These are phyloP conservation scores for Lithophane leautieri DNA, from an alignment of 2,888 invertebrate genomes.

Conservation along the genomic window DNA sequence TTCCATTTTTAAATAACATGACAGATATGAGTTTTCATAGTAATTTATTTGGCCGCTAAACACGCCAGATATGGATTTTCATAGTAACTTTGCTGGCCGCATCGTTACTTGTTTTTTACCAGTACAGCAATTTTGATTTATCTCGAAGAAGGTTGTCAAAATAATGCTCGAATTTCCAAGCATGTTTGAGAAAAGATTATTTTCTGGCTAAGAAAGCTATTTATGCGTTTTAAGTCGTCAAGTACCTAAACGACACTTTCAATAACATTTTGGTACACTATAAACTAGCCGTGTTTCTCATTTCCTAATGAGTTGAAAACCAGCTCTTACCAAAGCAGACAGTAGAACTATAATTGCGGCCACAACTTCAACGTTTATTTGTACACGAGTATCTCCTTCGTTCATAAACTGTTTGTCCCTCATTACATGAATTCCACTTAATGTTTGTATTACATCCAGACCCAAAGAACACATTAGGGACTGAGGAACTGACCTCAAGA, in stretches of 20 bases:
- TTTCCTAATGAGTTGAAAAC: conserved; percentile 15
- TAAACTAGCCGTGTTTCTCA: background rate
- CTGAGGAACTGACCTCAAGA: conserved; percentile 32
- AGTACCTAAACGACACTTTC: background rate
- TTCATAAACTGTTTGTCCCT: conserved; percentile 32
- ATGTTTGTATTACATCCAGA: conserved; percentile 35
- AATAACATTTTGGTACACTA: background rate
- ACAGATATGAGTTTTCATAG: too few relatives aligned
- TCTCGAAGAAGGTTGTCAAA: too few relatives aligned
- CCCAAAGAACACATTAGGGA: conserved; percentile 40
- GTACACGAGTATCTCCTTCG: background rate
- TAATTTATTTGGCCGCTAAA: too few relatives aligned
- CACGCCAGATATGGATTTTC: too few relatives aligned
- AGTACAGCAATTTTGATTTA: too few relatives aligned
- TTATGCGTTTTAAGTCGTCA: background rate
- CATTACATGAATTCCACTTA: conserved; percentile 36
- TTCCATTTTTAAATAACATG: too few relatives aligned
- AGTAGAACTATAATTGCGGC: background rate
- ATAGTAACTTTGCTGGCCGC: too few relatives aligned
- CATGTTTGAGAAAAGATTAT: too few relatives aligned
- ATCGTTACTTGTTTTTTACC: too few relatives aligned
- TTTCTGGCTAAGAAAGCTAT: background rate
- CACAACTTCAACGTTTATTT: conserved; percentile 11
- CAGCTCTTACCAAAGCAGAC: background rate
- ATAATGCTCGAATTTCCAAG: too few relatives aligned